Conservation (phyloP, 1,140 invertebrate species). For the Euwallacea fornicatus region DNA sequence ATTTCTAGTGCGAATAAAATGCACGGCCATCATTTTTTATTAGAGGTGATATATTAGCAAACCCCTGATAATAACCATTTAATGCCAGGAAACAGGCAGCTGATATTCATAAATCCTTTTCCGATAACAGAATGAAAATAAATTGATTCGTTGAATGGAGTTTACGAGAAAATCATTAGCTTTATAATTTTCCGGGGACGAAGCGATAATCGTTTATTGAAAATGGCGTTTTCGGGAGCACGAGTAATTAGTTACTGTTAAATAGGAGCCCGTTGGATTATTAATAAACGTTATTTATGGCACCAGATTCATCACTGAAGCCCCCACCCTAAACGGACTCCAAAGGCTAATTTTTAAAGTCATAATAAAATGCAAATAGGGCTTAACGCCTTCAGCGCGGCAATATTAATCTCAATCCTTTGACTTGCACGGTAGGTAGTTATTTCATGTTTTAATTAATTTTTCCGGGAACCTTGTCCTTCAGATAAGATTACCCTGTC, state of each 20-base stretch:
- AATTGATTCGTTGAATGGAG: conserved; percentile 26
- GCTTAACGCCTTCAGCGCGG: background rate
- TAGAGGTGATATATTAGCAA: no score
- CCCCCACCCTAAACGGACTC: no score
- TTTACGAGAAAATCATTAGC: conserved; percentile 23
- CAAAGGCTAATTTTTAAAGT: no score
- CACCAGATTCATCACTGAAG: no score
- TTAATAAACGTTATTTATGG: conserved; percentile 18
- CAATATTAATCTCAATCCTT: background rate
- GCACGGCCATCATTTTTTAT: no score
- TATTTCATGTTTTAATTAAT: conserved; percentile 6
- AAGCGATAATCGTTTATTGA: conserved; percentile 26
- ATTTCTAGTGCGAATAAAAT: no score
- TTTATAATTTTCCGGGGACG: conserved; percentile 18
- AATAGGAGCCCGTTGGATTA: conserved; percentile 13
- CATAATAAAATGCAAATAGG: background rate
- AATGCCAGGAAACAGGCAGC: conserved; percentile 17
- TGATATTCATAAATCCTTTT: conserved; percentile 18
- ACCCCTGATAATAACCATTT: background rate
- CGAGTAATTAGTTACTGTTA: conserved; percentile 26
- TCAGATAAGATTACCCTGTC: background rate
- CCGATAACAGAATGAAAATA: conserved; percentile 22
- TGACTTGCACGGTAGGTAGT: background rate
- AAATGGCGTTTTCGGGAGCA: conserved; percentile 18
- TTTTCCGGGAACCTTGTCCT: background rate